A percentile compares a stretch with the other conserved stretches of the same genome.
Conservation (phyloP, 2,797 vertebrate genomes). For the Falco naumanni region DNA sequence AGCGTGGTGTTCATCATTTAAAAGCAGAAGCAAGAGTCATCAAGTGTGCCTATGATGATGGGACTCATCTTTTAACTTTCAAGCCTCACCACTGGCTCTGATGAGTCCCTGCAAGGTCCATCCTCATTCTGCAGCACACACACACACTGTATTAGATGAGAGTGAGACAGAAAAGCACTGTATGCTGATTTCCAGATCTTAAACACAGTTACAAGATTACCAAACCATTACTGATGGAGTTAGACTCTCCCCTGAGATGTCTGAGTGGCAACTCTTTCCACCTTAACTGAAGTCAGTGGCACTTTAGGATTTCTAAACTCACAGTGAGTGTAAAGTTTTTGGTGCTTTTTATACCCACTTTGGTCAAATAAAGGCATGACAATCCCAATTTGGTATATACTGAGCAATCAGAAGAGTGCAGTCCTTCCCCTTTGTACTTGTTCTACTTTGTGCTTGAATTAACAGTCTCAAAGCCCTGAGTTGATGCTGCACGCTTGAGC, state of each 20-base stretch:
- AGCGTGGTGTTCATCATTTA: fast-evolving
- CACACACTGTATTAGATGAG: fast-evolving
- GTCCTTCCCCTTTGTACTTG: fast-evolving
- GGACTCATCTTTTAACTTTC: neutral
- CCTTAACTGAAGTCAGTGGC: fast-evolving
- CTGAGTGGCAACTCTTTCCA: neutral
- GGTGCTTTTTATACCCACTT: fast-evolving
- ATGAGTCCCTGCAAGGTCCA: fast-evolving
- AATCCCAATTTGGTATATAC: fast-evolving
- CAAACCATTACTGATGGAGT: neutral
- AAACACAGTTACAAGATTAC: fast-evolving
- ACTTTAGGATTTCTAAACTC: fast-evolving
- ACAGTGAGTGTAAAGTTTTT: fast-evolving
- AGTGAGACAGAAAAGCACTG: fast-evolving
- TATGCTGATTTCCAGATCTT: fast-evolving
- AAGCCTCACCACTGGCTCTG: neutral
- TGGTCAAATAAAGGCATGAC: fast-evolving
- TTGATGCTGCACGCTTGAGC: fast-evolving
- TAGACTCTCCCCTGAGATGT: neutral
- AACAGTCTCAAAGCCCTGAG: fast-evolving
- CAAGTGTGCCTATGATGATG: fast-evolving
- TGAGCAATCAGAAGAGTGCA: neutral
- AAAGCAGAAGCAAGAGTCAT: neutral
- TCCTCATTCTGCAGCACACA: neutral
- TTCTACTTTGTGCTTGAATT: fast-evolving